phyloP scores from a whole-genome alignment of 92 coral and sea anemone species.

The Meandrina meandrites region DNA sequence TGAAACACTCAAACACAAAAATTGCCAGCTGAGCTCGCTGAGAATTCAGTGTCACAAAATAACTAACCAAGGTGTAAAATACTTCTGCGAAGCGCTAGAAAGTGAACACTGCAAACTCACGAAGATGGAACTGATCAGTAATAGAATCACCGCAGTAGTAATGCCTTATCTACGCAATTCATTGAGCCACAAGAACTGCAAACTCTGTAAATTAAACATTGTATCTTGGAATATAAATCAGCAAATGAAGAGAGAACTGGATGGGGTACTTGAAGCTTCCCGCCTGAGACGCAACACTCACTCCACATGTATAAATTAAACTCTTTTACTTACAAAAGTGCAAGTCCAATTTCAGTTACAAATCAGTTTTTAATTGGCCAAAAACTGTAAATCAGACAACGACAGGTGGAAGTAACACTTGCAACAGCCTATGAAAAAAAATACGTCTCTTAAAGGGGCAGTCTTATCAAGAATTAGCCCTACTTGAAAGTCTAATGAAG shows the following conservation, averaged over 20 bases:
- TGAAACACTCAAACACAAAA: constrained; percentile 29
- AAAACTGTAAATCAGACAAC: too few relatives aligned
- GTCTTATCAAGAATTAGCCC: too few relatives aligned
- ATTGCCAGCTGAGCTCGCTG: constrained; percentile 28
- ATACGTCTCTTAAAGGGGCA: too few relatives aligned
- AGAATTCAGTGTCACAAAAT: constrained; percentile 7
- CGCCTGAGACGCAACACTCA: not conserved
- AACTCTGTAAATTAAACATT: constrained; percentile 29
- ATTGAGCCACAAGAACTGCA: constrained; percentile 30
- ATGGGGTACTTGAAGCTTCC: constrained; percentile 11
- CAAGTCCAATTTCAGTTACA: too few relatives aligned
- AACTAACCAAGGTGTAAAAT: constrained; percentile 21
- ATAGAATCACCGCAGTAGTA: not conserved
- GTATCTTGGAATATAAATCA: constrained; percentile 11
- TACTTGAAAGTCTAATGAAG: too few relatives aligned
- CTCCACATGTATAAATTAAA: not conserved
- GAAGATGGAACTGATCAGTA: constrained; percentile 9
- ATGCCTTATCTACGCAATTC: constrained; percentile 18
- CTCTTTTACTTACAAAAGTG: not conserved
- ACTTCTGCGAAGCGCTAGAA: constrained; percentile 33
- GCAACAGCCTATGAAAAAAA: too few relatives aligned
- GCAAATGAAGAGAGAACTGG: not conserved
- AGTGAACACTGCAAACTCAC: constrained; percentile 46
- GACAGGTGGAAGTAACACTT: too few relatives aligned
- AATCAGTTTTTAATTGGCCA: too few relatives aligned